phyloP scores from a whole-genome alignment of 2,797 vertebrate species.

The Sebastes steindachneri region DNA sequence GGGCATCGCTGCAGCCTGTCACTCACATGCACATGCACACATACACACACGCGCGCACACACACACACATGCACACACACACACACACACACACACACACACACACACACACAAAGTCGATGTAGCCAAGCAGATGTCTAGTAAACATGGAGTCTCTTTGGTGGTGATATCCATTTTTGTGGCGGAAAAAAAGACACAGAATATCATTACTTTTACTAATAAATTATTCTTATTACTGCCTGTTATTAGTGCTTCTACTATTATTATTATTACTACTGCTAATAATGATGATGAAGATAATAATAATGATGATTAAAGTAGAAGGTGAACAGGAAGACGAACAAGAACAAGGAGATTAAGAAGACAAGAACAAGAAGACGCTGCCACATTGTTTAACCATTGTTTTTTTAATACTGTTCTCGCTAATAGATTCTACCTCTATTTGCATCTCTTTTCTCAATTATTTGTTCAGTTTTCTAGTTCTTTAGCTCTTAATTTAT shows the following conservation, averaged over 20 bases:
- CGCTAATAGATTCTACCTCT: neutral
- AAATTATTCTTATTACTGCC: slow-evolving; percentile 1
- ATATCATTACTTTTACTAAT: slow-evolving; percentile 28
- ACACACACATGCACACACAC: slow-evolving; percentile 6
- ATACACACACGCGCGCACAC: neutral
- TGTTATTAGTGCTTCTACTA: neutral
- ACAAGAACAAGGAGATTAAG: neutral
- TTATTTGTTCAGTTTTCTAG: neutral
- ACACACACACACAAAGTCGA: neutral
- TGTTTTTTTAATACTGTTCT: neutral
- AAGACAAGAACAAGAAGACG: neutral
- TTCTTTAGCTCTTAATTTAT: neutral
- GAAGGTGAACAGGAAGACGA: neutral
- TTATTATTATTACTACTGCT: slow-evolving; percentile 7
- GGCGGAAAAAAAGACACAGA: neutral
- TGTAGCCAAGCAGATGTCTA: slow-evolving; percentile 61
- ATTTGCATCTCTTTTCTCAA: neutral
- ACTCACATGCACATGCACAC: slow-evolving; percentile 3
- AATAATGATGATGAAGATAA: slow-evolving; percentile 13
- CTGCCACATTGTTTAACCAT: neutral
- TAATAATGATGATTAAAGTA: neutral
- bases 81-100: neutral
- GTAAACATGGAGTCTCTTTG: slow-evolving; percentile 27
- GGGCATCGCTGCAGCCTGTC: slow-evolving; percentile 61
- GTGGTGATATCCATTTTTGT: slow-evolving; percentile 18